Evolutionary conservation across 2,113 vertebrate species (phyloP), one percentile per base, ranked within the genome.

Genomic region (Periophthalmodon schlosseri): DNA sequence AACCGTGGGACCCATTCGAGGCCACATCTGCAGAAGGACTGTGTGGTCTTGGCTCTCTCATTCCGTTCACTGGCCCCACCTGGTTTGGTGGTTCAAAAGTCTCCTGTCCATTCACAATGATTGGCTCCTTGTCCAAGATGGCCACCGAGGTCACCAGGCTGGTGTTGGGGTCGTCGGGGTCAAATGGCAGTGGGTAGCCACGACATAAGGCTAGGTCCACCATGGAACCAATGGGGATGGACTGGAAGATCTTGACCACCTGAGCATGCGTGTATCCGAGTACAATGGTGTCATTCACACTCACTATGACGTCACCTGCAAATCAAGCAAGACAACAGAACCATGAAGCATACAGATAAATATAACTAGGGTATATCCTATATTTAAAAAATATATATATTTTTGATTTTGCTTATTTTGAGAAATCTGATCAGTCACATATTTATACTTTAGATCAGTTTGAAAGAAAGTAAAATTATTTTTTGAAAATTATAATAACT

Each of bases 191-290:
- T 0, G 97, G 98, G 75, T 99, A 99, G 73, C 98, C 97, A 44
- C 98, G 96, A 92, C 97, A 99, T 85, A 99, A 95, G 79, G 99
- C 96, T 5, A 99, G 94, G 93, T 98, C 96, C 90, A 99, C 98
- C 46, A 95, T 96, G 92, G 97, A 97, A 78, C 98, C 97, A 0
- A 99, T 99, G 57, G 98, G 97, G 85, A 99, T 98, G 86, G 98
- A 97, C 89, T 99, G 98, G 93, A 99, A 99, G 94, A 99, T 99
- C 90, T 99, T 99, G 82, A 99, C 98, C 77, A 99, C 98, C 87
- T 99, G 97, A 60, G 98, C 97, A 0, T 99, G 98, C 0, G 98
- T 99, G 92, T 99, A 97, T 73, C 97, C 98, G 89, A 99, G 93
- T 72, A 99, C 98, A 5, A 97, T 97, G 73, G 95, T 96, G 80